Conservation (phyloP, 2,888 invertebrate genomes). For the Itoplectis maculator region DNA sequence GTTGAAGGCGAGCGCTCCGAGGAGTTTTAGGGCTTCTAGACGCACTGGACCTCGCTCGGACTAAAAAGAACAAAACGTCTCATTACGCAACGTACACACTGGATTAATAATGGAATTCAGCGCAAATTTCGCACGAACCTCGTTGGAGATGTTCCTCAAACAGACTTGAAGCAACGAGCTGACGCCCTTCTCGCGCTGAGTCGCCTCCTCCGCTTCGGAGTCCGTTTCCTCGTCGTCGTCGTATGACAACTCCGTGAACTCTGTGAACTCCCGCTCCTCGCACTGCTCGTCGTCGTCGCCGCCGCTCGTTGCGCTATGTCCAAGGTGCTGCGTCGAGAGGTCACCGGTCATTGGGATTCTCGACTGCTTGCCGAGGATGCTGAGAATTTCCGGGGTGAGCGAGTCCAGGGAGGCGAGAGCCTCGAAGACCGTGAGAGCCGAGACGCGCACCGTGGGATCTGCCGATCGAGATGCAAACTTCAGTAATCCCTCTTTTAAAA, state of each 20-base stretch:
- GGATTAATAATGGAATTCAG: too few species aligned
- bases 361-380: constrained; percentile 86
- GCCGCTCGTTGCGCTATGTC: constrained; percentile 55
- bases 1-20: constrained; percentile 83
- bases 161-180: constrained; percentile 87
- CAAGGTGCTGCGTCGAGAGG: constrained; percentile 35
- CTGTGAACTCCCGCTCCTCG: constrained; percentile 73
- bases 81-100: too few species aligned
- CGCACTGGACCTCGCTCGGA: constrained; percentile 87
- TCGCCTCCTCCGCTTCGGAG: constrained; percentile 51
- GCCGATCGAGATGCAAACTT: neutral
- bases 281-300: constrained; percentile 64
- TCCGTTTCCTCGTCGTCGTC: constrained; percentile 51
- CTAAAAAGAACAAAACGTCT: too few species aligned
- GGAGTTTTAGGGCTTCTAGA: constrained; percentile 91
- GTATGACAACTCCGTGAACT: constrained; percentile 67
- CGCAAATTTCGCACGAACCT: constrained; percentile 68
- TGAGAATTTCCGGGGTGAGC: constrained; percentile 88
- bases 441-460: constrained; percentile 91
- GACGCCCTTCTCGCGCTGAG: constrained; percentile 51
- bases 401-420: constrained; percentile 89
- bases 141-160: constrained; percentile 83
- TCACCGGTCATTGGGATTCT: constrained; percentile 58
- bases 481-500: too few species aligned
- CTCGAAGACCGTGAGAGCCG: constrained; percentile 90